Percentiles rank a stretch among this genome's conserved stretches.
Conservation (phyloP, 1,140 invertebrate genomes). For the Saxidomus purpurata region DNA sequence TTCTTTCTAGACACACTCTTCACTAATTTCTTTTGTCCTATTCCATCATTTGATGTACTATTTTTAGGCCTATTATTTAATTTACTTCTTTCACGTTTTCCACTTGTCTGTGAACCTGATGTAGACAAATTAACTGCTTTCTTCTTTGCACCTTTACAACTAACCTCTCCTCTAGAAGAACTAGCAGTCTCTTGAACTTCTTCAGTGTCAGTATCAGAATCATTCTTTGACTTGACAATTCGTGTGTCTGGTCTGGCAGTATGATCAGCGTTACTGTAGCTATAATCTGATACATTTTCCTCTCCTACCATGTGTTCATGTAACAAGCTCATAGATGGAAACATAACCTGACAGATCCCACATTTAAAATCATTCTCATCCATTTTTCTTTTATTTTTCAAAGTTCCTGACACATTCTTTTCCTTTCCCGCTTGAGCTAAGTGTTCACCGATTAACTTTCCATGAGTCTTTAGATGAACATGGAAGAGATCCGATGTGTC, state of each 20-base stretch:
- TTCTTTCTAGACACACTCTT: neutral
- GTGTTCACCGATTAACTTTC: neutral
- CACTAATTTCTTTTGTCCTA: neutral
- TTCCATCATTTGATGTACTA: neutral
- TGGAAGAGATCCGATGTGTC: neutral
- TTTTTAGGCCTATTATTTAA: too few relatives aligned
- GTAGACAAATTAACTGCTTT: neutral
- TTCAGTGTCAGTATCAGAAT: neutral
- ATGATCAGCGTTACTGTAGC: slow-evolving; percentile 34
- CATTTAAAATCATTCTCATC: slow-evolving; percentile 30
- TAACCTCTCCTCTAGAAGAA: neutral
- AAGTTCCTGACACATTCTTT: neutral
- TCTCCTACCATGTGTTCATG: slow-evolving; percentile 34
- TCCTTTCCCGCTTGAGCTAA: neutral
- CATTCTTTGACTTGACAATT: neutral
- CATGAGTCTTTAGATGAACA: slow-evolving; percentile 18
- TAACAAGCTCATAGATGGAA: slow-evolving; percentile 27
- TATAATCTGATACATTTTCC: slow-evolving; percentile 22
- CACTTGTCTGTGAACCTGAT: neutral
- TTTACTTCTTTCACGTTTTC: neutral
- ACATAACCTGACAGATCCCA: neutral
- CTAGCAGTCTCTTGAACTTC: neutral
- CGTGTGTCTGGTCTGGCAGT: slow-evolving; percentile 1
- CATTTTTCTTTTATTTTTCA: neutral
- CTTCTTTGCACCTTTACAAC: neutral